Evolutionary conservation across 2,113 vertebrate genomes (phyloP), one percentile per base, ranked within the genome.

Genomic region (Perccottus glenii): DNA sequence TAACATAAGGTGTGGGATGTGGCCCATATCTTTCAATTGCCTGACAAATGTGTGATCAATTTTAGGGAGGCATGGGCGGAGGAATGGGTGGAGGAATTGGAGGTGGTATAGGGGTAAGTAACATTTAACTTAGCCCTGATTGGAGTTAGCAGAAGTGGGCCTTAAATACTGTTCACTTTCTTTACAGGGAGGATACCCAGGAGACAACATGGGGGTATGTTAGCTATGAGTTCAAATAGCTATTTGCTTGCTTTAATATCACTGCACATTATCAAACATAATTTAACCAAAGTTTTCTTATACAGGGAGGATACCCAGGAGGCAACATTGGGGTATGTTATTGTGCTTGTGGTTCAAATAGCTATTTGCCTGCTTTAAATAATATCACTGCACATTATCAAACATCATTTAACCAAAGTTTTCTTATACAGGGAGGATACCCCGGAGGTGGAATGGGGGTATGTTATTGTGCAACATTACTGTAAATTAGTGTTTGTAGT

Each of bases 31-130:
- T 27, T 27, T 27, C 19, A 27, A 27, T 27, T 27, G 19, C 19
- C 19, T 27, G 19, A 27, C 19, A 3, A 27, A 27, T 27, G 19
- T 27, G 19, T 27, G 19, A 2, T 27, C 19, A 11, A 40, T 81
- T 81, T 64, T 32, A 86, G 85, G 87, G 69, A 9, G 82, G 80
- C 33, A 82, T 53, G 32, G 70, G 64, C 35, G 78, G 64, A 38
- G 56, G 65, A 3, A 52, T 64, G 45, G 59, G 57, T 40, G 75
- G 56, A 48, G 50, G 35, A 11, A n/a, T n/a, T n/a, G n/a, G n/a
- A 11, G 70, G 70, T 6, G 68, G 50, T 3, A 75, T 67, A 47
- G 71, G 53, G 11, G 57, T 35, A 56, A 35, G 52, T 35, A 7
- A 53, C 9, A n/a, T 16, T 6, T 40, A 8, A 40, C 38, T 40